Evolutionary conservation across 2,888 invertebrate species (phyloP), one percentile per base, ranked within the genome.

Genomic region (Microctonus aethiopoides): DNA sequence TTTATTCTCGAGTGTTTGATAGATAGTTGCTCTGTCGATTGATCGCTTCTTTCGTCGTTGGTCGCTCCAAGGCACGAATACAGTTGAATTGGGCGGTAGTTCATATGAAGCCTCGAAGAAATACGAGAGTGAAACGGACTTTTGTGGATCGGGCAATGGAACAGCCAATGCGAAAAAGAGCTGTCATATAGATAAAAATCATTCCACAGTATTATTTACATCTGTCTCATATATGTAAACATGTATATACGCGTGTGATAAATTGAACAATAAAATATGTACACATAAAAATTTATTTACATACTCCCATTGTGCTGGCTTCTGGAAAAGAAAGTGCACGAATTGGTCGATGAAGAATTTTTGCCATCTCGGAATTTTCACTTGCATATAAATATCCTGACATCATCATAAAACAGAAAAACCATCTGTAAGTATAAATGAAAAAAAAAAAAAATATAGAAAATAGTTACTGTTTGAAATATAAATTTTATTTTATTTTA

Each of bases 61-160:
- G 68, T 67, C 76, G 72, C 13, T 71, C 41, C 72, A 76, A 1
- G 74, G 66, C 11, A 80, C 78, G 36, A 81, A 83, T 39, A 82
- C 80, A 9, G 87, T 87, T 22, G 82, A 88, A 78, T 92, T 92
- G 20, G 83, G 88, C 0, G 93, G 90, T 4, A 91, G 83, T 54
- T 84, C 86, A 85, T 92, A 94, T 81, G 91, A 91, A 0, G 91
- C 90, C 80, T 93, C 93, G 80, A 93, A 92, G 86, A 93, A 93
- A 81, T 92, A 92, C 0, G 93, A 92, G 65, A 93, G 87, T 78
- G 92, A 93, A 5, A 93, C 90, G 81, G 92, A 91, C 75, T 91
- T 90, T 74, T 91, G 90, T 0, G 91, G 91, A 2, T 92, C 87
- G 77, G 92, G 92, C 20, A 94, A 83, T 0, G 94, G 93, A 46